These are phyloP conservation scores for Rapana venosa DNA, from an alignment of 2,888 invertebrate genomes.

Conservation along the genomic window DNA sequence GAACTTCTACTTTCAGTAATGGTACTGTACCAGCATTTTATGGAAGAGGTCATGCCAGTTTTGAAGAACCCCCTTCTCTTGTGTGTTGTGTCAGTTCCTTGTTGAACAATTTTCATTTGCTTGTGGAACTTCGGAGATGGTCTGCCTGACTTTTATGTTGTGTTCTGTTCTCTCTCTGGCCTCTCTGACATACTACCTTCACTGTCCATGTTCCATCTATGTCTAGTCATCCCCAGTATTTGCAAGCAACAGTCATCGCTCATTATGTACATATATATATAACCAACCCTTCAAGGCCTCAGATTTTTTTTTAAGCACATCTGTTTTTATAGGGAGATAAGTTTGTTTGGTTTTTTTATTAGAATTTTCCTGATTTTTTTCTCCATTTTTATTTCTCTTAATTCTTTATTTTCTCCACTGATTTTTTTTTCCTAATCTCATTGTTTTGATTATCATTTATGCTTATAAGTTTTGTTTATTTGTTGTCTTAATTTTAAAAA, in stretches of 20 bases:
- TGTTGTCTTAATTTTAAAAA: conserved; percentile 35
- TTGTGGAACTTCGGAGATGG: conserved; percentile 52
- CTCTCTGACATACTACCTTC: conserved; percentile 15
- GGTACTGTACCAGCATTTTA: no score
- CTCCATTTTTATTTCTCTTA: background rate
- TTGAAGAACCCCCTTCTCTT: background rate
- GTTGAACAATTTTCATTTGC: conserved; percentile 39
- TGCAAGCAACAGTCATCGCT: background rate
- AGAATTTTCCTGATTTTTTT: background rate
- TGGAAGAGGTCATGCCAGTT: background rate
- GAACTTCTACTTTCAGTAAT: no score
- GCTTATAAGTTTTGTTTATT: conserved; percentile 30
- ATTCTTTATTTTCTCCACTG: background rate
- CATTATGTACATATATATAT: conserved; percentile 7
- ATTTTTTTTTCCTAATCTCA: conserved; percentile 13
- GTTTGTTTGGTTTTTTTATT: conserved; percentile 11
- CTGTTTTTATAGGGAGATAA: background rate
- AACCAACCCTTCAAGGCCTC: conserved; percentile 2
- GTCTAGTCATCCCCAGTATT: background rate
- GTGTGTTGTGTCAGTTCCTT: conserved; percentile 35
- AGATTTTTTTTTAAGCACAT: background rate
- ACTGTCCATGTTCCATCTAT: conserved; percentile 26
- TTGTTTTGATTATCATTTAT: conserved; percentile 6
- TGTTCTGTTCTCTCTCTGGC: conserved; percentile 27
- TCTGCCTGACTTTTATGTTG: conserved; percentile 45